Evolutionary conservation across 2,888 invertebrate species (phyloP).

Genomic region (Euspilapteryx auroguttella): DNA sequence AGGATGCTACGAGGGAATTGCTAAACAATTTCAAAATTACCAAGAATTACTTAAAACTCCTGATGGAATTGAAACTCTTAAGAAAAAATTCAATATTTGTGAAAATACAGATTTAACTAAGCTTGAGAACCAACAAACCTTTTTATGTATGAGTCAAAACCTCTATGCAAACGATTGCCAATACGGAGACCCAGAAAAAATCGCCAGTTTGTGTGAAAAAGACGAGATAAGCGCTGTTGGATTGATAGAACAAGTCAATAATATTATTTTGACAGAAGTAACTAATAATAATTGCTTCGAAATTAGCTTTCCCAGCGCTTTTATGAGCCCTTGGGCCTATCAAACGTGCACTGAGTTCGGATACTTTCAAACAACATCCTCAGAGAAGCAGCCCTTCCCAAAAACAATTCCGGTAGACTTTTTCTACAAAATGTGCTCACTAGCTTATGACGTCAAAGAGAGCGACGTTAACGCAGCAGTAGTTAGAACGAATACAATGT

Average conservation of each 20-base stretch:
- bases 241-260: constrained; percentile 10
- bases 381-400: constrained; percentile 60
- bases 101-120: constrained; percentile 21
- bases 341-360: constrained; percentile 81
- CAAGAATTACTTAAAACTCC: not conserved
- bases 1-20: not conserved
- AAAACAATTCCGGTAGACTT: constrained; percentile 35
- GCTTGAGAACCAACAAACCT: constrained; percentile 24
- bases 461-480: constrained; percentile 28
- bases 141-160: constrained; percentile 30
- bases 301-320: constrained; percentile 18
- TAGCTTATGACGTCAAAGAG: constrained; percentile 34
- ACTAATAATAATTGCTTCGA: constrained; percentile 11
- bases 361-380: constrained; percentile 68
- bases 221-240: too few species aligned
- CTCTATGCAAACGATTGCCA: constrained; percentile 25
- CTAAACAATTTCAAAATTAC: not conserved
- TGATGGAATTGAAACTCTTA: not conserved
- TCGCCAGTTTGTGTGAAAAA: constrained; percentile 23
- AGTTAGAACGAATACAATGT: constrained; percentile 40
- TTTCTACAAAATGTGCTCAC: constrained; percentile 32
- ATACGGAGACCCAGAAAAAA: constrained; percentile 21
- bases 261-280: constrained; percentile 8
- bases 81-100: not conserved
- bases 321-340: constrained; percentile 59